Conservation (phyloP, 2,797 vertebrate species). For the Cetoscarus ocellatus region DNA sequence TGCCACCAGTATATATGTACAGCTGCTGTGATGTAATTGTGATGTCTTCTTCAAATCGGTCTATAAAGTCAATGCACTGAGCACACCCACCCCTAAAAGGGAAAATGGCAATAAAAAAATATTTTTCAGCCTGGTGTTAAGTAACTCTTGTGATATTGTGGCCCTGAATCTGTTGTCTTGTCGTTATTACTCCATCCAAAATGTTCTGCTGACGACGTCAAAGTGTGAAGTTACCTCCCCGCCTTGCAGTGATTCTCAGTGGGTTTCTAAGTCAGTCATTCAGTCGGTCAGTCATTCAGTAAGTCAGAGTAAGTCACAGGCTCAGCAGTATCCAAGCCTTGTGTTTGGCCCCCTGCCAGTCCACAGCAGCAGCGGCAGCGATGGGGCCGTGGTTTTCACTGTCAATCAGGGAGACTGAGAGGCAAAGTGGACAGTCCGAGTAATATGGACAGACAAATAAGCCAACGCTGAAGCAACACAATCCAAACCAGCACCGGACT, state of each 20-base stretch:
- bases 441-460: conserved; percentile 43
- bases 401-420: conserved; percentile 59
- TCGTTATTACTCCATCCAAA: not conserved
- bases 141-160: not conserved
- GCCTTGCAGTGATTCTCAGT: conserved; percentile 28
- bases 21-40: too few relatives aligned
- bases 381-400: conserved; percentile 57
- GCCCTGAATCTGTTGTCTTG: not conserved
- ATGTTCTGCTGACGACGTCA: not conserved
- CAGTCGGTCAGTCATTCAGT: conserved; percentile 46
- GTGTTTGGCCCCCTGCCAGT: conserved; percentile 48
- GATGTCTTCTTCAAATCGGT: too few relatives aligned
- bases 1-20: too few relatives aligned
- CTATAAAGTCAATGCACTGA: not conserved
- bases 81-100: not conserved
- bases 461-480: conserved; percentile 20
- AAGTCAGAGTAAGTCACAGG: conserved; percentile 43
- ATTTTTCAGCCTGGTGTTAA: not conserved
- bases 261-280: conserved; percentile 39
- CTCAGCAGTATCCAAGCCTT: conserved; percentile 52
- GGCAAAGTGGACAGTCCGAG: conserved; percentile 42
- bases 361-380: conserved; percentile 32
- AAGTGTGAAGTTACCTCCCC: conserved; percentile 25
- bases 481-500: conserved; percentile 19
- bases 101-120: not conserved